phyloP scores from a whole-genome alignment of 2,888 invertebrate genomes.

The Cheilosia variabilis region DNA sequence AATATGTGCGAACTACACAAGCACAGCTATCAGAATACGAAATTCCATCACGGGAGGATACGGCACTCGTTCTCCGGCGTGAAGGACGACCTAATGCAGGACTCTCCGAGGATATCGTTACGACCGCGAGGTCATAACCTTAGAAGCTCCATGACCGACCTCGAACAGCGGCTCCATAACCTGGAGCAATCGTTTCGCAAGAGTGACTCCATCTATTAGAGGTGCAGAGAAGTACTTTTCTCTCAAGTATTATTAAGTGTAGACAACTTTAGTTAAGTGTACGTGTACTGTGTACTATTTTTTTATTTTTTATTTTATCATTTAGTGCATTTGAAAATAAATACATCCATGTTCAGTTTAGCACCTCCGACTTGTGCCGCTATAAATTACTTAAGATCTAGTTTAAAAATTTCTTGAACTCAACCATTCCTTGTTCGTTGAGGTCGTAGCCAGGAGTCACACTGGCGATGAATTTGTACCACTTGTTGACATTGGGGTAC shows the following conservation, averaged over 20 bases:
- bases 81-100: constrained; percentile 83
- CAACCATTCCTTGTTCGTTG: constrained; percentile 85
- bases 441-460: constrained; percentile 86
- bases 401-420: constrained; percentile 84
- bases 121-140: constrained; percentile 81
- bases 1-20: constrained; percentile 73
- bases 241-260: constrained; percentile 54
- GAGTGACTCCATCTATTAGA: constrained; percentile 80
- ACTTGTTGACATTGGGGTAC: constrained; percentile 88
- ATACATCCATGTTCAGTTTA: constrained; percentile 18
- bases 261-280: constrained; percentile 29
- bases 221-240: neutral
- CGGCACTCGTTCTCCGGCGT: constrained; percentile 83
- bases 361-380: neutral
- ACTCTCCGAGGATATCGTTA: constrained; percentile 81
- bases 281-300: constrained; percentile 18
- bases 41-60: constrained; percentile 81
- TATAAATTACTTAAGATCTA: constrained; percentile 2
- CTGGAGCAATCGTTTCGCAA: constrained; percentile 83
- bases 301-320: constrained; percentile 12
- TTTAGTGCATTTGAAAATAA: constrained; percentile 60
- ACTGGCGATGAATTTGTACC: constrained; percentile 85
- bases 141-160: constrained; percentile 83
- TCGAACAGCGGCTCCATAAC: constrained; percentile 83
- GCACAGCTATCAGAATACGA: constrained; percentile 81